A percentile compares a stretch with the other conserved stretches of the same genome.
Conservation (phyloP, 2,113 vertebrate species). For the Serilophus lunatus region DNA sequence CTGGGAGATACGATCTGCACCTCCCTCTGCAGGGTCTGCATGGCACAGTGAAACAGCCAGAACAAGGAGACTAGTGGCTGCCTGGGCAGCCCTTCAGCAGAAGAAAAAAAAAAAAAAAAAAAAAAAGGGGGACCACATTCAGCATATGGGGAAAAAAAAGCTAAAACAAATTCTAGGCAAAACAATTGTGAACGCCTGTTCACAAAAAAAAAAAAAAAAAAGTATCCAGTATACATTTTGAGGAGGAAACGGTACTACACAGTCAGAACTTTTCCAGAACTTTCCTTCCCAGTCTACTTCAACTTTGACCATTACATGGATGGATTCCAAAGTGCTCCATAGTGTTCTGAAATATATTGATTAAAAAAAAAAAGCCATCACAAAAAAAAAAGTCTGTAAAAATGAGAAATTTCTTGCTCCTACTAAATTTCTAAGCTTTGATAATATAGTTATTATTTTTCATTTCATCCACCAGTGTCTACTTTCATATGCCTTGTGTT, state of each 20-base stretch:
- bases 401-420: background rate
- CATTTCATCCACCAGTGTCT: background rate
- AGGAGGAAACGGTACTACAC: background rate
- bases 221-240: background rate
- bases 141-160: background rate
- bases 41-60: background rate
- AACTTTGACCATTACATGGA: background rate
- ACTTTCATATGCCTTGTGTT: background rate
- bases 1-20: background rate
- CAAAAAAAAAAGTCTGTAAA: background rate
- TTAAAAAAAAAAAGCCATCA: background rate
- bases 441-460: background rate
- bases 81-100: background rate
- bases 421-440: background rate
- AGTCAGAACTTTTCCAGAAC: background rate
- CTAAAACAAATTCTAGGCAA: background rate
- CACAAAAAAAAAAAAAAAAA: too few relatives aligned
- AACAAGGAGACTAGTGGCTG: background rate
- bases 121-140: background rate
- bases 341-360: background rate
- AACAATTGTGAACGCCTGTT: rapidly evolving
- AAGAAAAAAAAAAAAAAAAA: background rate
- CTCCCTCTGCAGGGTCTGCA: background rate
- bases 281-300: background rate
- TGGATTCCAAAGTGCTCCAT: background rate